Evolutionary conservation across 2,888 invertebrate species (phyloP).

Genomic region (Phania funesta): DNA sequence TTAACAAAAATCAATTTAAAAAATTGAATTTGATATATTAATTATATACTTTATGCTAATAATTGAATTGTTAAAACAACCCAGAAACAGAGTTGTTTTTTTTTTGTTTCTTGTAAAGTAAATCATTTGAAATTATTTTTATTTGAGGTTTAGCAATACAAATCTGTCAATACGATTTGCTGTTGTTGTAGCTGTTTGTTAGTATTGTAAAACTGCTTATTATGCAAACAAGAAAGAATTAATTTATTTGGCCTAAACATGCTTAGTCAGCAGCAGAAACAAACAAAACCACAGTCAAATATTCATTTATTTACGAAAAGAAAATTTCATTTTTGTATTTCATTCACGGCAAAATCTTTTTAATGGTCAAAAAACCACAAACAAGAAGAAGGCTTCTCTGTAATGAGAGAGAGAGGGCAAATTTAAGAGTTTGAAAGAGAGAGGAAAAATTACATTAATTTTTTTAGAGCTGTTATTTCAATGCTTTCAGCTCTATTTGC

Average conservation of each 20-base stretch:
- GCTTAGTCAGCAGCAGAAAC: not conserved
- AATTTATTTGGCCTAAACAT: slow-evolving; percentile 26
- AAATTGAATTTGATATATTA: too few relatives aligned
- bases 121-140: not conserved
- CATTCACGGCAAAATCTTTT: not conserved
- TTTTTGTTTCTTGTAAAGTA: not conserved
- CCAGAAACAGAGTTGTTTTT: too few relatives aligned
- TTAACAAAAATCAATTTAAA: too few relatives aligned
- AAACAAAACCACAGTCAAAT: not conserved
- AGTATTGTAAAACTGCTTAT: slow-evolving; percentile 6
- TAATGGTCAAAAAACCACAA: not conserved
- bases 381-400: too few relatives aligned
- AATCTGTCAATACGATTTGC: not conserved
- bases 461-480: too few relatives aligned
- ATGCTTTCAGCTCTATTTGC: too few relatives aligned
- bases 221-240: slow-evolving; percentile 29
- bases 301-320: not conserved
- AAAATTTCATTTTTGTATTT: not conserved
- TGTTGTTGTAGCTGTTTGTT: not conserved
- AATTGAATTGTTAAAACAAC: too few relatives aligned
- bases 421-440: too few relatives aligned
- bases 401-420: too few relatives aligned
- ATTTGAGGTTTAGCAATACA: not conserved
- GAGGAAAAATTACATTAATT: too few relatives aligned
- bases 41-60: too few relatives aligned